Base-by-base conservation (phyloP, 2,113 vertebrate species). In the Ictalurus punctatus region DNA sequence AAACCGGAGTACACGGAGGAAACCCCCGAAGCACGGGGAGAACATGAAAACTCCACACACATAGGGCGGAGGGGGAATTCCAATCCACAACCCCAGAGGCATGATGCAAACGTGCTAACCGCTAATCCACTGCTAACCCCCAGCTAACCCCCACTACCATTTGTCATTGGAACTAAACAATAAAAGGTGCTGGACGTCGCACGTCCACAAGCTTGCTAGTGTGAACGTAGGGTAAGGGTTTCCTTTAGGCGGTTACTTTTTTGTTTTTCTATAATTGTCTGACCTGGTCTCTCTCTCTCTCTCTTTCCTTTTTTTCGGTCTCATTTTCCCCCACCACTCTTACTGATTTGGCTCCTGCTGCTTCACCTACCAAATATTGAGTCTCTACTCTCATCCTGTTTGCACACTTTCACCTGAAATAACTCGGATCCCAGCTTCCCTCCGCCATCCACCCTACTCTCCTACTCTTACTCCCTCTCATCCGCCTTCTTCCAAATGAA, bases 341-440 rank as follows among this genome's bases (percentile, higher is more conserved):
- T 9, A 44, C 12, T 27, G 63, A 67, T 67, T 7, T 37, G 56
- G 8, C 44, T 34, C 84, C 73, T 58, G 61, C 84, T 58, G 23
- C 78, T 30, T 48, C 37, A 30, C 37, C 59, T 71, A 61, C 82
- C 25, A 71, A 54, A 56, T 30, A 30, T 13, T 56, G n/a, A 30
- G 79, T 58, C 86, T 82, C 19, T 25, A 14, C 30, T 4, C 40
- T 58, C 12, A 37, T 58, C 84, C 67, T 86, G 14, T 74, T 86
- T 73, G 69, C 67, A 34, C 40, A 67, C 40, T 4, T 54, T 73
- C 27, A 83, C 67, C 87, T 83, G 67, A 74, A 61, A 25, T 71
- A 10, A 23, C 67, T 71, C 67, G 48, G 19, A 90, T 67, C 82
- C 54, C 14, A 58, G 73, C 58, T 85, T 83, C 67, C 78, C 54